Evolutionary conservation across 2,888 invertebrate species (phyloP), one percentile per base, ranked within the genome.

Genomic region (Plebejus anna): DNA sequence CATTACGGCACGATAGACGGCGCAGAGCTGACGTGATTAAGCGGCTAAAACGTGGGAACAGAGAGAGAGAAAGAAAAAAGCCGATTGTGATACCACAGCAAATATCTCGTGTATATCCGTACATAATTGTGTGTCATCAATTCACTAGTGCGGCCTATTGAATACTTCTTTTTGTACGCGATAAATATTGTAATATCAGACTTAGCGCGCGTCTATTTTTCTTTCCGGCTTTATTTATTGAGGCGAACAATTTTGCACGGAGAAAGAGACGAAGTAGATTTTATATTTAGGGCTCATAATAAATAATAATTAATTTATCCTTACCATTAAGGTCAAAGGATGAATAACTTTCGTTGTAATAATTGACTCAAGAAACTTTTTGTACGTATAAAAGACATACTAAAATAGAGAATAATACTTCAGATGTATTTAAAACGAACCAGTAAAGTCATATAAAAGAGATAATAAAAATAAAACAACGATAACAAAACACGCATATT

Each of bases 1-100:
- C 91, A 92, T 92, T 91, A 91, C 87, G 88, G 86, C 86, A 87
- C 89, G 86, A 91, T 91, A 92, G 90, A 88, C 89, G 89, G 87
- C 89, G 88, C 88, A 88, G 83, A 87, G 85, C 84, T 85, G 87
- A 86, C 88, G 84, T 89, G 90, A 90, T 90, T 89, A 89, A 90
- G 86, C 85, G 87, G 86, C 86, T 86, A 83, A 86, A 89, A 91
- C 92, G 92, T 93, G 93, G 91, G 92, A 92, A 92, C 88, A 85
- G 84, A 83, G 85, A 88, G 85, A 87, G 85, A 87, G 86, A 84
- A 82, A 83, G 83, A 84, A 85, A 85, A 87, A 86, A 88, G 84
- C 79, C 81, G 66, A 76, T 77, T 59, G 75, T 75, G 72, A 76
- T 76, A 70, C 51, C 51, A 75, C 51, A 75, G 71, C 70, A 51